Evolutionary conservation across 2,888 invertebrate genomes (phyloP), one percentile per base, ranked within the genome.

Genomic region (Drosophila peninsularis): DNA sequence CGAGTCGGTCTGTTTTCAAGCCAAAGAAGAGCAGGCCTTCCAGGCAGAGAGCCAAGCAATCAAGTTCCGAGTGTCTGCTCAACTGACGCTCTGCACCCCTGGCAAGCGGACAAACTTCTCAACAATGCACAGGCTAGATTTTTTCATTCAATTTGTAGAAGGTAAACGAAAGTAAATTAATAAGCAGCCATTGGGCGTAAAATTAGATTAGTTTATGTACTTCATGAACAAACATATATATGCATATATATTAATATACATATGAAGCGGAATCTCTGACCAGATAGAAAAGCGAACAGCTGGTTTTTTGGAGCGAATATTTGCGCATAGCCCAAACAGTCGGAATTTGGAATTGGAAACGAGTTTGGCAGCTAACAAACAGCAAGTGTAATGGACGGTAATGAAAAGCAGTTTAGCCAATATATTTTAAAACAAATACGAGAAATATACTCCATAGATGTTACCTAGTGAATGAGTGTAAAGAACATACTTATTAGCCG

Each of bases 61-160:
- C 39, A 45, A 19, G 21, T 34, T 53, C 50, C 65, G 56, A 44
- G 60, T 41, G 47, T 68, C 52, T 53, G 50, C 14, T 57, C 44
- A 41, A 19, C 56, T 39, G 24, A 34, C 37, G 52, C 44, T 64
- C 21, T 30, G 37, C 37, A 45, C 32, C n/a, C 2, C 37, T 57
- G 44, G 37, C 54, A 24, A 56, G 19, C 19, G 47, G 21, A 49
- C 24, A 61, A 80, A 81, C 73, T 81, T 81, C 78, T 76, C 76
- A 81, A 75, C 85, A 78, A 60, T 63, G 60, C 63, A 36, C n/a
- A 37, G 63, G 50, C 55, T 24, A 27, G 55, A 55, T 24, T 72
- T 71, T 62, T 72, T 64, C 62, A 30, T 62, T 27, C n/a, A 67
- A 60, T 42, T 76, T 63, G 64, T 49, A 60, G 50, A 50, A 32